A percentile compares a stretch with the other conserved stretches of the same genome.
phyloP scores from a whole-genome alignment of 2,888 invertebrate species.

The Galerucella pusilla region DNA sequence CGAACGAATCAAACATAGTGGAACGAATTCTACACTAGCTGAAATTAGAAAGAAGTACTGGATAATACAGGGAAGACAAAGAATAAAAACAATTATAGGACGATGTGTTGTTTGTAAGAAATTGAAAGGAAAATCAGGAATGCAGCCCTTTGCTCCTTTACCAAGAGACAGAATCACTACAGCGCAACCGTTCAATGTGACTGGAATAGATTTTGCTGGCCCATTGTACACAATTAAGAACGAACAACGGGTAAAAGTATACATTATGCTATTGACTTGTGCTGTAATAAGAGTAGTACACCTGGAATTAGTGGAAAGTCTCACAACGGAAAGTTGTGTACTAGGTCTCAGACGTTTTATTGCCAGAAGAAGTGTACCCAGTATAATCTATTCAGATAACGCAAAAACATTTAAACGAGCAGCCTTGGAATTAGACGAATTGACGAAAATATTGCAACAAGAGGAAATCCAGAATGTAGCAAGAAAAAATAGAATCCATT shows the following conservation, averaged over 20 bases:
- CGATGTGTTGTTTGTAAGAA: background rate
- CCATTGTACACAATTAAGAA: background rate
- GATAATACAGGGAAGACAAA: background rate
- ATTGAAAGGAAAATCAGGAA: background rate
- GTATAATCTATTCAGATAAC: background rate
- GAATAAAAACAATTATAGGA: background rate
- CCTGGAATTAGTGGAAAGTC: background rate
- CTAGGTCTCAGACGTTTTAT: background rate
- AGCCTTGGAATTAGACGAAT: background rate
- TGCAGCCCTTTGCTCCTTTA: background rate
- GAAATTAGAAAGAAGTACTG: background rate
- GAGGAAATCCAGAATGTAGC: background rate
- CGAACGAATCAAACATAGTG: background rate
- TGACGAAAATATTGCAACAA: background rate
- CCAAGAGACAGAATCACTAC: background rate
- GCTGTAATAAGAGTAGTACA: background rate
- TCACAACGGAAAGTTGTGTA: background rate
- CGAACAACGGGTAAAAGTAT: background rate
- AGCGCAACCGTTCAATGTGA: background rate
- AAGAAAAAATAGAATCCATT: too few species aligned
- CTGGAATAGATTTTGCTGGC: background rate
- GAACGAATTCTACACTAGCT: background rate
- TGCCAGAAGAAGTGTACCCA: background rate
- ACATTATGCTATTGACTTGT: background rate
- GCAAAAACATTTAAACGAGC: background rate